Percentiles rank a stretch among this genome's conserved stretches.
These are phyloP conservation scores for Tetranychus cinnabarinus DNA, from an alignment of 1,140 invertebrate genomes.

Conservation along the genomic window DNA sequence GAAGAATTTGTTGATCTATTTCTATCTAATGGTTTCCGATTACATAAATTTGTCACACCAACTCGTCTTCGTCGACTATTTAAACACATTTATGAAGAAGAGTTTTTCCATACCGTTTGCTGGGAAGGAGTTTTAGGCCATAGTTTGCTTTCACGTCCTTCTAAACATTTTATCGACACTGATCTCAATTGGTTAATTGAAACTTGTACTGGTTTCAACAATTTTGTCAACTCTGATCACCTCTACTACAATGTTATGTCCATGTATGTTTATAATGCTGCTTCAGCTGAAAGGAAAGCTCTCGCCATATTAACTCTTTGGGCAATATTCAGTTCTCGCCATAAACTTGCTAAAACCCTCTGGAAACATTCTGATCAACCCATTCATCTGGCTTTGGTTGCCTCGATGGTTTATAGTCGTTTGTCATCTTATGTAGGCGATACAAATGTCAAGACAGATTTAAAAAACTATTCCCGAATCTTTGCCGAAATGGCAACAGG, in stretches of 20 bases:
- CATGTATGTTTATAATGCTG: constrained; percentile 16
- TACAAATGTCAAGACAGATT: constrained; percentile 12
- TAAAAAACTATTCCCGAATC: constrained; percentile 17
- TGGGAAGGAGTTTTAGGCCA: constrained; percentile 19
- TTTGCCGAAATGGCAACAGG: constrained; percentile 23
- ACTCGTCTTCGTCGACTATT: constrained; percentile 19
- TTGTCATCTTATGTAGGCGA: constrained; percentile 14
- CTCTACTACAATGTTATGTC: constrained; percentile 18
- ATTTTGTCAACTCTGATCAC: constrained; percentile 21
- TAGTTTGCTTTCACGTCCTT: neutral
- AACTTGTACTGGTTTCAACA: constrained; percentile 17
- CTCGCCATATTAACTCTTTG: constrained; percentile 16
- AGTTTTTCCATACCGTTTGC: constrained; percentile 23
- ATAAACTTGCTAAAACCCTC: constrained; percentile 20
- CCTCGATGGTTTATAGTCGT: constrained; percentile 16
- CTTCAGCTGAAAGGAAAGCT: constrained; percentile 20
- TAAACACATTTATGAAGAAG: constrained; percentile 19
- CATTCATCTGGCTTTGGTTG: constrained; percentile 22
- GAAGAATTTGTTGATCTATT: constrained; percentile 26
- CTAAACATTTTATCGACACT: constrained; percentile 13
- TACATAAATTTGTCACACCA: constrained; percentile 22
- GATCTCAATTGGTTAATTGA: constrained; percentile 16
- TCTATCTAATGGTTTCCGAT: constrained; percentile 21
- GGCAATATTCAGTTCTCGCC: constrained; percentile 17
- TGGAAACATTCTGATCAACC: constrained; percentile 25